Base-by-base conservation (phyloP, 2,113 vertebrate species). In the Neodon shergylaensis region DNA sequence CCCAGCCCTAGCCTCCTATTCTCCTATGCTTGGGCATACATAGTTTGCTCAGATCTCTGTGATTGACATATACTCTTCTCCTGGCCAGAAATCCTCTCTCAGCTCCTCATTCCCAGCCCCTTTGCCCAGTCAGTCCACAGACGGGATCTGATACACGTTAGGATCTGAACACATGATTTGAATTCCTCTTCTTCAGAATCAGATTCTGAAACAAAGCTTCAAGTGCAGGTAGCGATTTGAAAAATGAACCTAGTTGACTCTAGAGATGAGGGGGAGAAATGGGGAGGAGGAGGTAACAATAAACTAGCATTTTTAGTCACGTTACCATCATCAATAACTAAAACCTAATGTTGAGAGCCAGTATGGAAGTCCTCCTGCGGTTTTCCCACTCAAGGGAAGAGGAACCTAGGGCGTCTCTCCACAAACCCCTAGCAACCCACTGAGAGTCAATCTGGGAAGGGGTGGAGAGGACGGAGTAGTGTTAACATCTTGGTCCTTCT, bases 131-230 rank as follows among this genome's bases (percentile, higher is more conserved):
- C 68, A 87, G 66, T 87, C 19, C 85, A 54, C 36, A 72, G 11
- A 9, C 54, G 47, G 21, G 39, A 88, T 58, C 70, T 24, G 17
- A 61, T 76, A 44, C 24, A 74, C 86, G 39, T 26, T 78, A 84
- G 82, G 17, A 79, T 74, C 11, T 86, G 33, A 61, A 19, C 82
- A 44, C 26, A 31, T 21, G 16, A 44, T 39, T n/a, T 79, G 44
- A 39, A 39, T 65, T 94, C 90, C 31, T 44, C 87, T 92, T 94
- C 58, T 49, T 24, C 26, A 88, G 58, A 94, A 85, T 5, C 63
- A 95, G n/a, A 76, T 70, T 94, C 52, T 91, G 88, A 91, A 90
- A 74, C 39, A 94, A 68, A 76, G 85, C 76, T 31, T 96, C 31
- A 61, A 73, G 14, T 72, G 8, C 42, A 78, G 47, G 14, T 65